Base-by-base conservation (phyloP, 2,113 vertebrate species). In the Urocynchramus pylzowi region DNA sequence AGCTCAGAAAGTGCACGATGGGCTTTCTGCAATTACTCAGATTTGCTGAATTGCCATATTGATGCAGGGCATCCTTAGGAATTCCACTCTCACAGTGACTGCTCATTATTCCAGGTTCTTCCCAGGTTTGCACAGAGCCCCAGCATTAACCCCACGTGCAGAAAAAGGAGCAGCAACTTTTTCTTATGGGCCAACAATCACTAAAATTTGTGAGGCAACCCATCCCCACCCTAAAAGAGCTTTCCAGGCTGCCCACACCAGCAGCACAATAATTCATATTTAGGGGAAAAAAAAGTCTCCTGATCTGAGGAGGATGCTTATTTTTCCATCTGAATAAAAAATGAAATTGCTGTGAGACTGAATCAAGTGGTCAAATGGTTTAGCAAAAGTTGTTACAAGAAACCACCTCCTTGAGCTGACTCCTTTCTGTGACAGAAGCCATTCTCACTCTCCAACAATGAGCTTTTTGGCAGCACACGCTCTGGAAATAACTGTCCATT, bases 401-500 rank as follows among this genome's bases (percentile, higher is more conserved):
- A 80, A 73, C 13, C 87, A 61, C 24, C 59, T 35, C 44, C 56
- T 65, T 22, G 3, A 74, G 63, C 23, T 47, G 27, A 45, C 41
- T 85, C 74, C 5, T 2, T 23, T 17, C 23, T 2, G 59, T 53
- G 85, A 57, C 90, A 92, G 76, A 69, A 93, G 83, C 77, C 33
- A 44, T 27, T 41, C 86, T 28, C 24, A n/a, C 69, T 39, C 60
- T 56, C 3, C 1, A 67, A 53, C 49, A 78, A 92, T 75, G 63
- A 88, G 28, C 0, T 52, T 84, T 71, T 60, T 84, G 91, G 96
- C 84, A 91, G 91, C 52, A 59, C 30, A 12, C 2, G 1, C 54
- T 71, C 47, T 90, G 77, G 74, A 80, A 93, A 91, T 39, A 83
- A 67, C 67, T 77, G 90, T 64, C 91, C 89, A 2, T 50, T 74